Base-by-base conservation (phyloP, 2,113 vertebrate species). In the Salvelinus namaycush region DNA sequence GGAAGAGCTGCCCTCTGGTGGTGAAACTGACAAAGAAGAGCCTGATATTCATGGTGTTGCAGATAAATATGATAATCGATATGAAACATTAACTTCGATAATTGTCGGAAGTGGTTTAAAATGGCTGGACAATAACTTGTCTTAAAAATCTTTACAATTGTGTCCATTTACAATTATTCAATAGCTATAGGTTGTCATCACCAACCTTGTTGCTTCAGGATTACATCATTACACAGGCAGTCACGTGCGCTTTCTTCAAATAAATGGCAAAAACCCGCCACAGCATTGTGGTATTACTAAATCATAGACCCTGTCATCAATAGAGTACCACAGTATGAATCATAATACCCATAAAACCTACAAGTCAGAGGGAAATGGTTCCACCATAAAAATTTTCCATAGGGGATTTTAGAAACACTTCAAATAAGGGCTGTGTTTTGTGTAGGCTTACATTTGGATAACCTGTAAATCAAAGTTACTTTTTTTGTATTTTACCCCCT, bases 141-240 rank as follows among this genome's bases (percentile, higher is more conserved):
- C 51, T 9, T 68, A 11, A 8, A 31, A n/a, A 34, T 34, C 29
- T 7, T 3, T 34, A 68, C 1, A 20, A 39, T 31, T 39, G 29
- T 68, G 16, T 31, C 6, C 31, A 68, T 31, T 29, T 27, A 67
- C 14, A 57, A 22, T 62, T 62, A 3, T 9, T 24, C 20, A 62
- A 54, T 16, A 54, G 51, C 51, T 2, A 54, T 67, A 34, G 3
- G 20, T 68, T 20, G 26, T 68, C 67, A 39, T 31, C 27, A 13
- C 9, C 39, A 34, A 39, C 18, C 48, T 14, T 51, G 75, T 84
- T 84, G 80, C 83, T 13, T 6, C 5, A 18, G 69, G 57, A 72
- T 84, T 84, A 77, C 83, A 82, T 84, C 83, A 84, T 77, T 49
- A 68, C 67, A 34, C 29, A 68, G 18, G 31, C 29, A 54, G 51